Base-by-base conservation (phyloP, 2,113 vertebrate species). In the Lepisosteus oculatus region DNA sequence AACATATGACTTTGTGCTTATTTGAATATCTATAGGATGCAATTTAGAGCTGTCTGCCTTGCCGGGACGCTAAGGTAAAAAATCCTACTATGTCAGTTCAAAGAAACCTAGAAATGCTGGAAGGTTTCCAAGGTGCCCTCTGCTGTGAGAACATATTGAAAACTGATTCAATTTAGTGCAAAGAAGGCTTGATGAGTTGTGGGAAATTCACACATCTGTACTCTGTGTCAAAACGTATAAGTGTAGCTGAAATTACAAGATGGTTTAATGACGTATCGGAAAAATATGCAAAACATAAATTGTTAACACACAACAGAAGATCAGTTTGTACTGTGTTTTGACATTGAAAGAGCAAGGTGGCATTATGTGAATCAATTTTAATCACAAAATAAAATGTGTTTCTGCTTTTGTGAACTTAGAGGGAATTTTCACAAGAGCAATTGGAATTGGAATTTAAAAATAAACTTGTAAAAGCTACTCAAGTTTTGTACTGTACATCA, bases 11-110 rank as follows among this genome's bases (percentile, higher is more conserved):
- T 29, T 15, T 71, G 63, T 17, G 8, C 59, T 44, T 63, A 51
- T 64, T 63, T 71, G n/a, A 13, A 47, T 29, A 71, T 54, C 61
- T 71, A 61, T 14, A 65, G 41, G 61, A 71, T 65, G 44, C 47
- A 43, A 17, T 64, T 29, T 64, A 29, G 29, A 54, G 55, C 55
- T 43, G 43, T 45, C 45, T 54, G 47, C n/a, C 47, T 65, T 64
- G 70, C 64, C 59, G 55, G 61, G 13, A 45, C 45, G 42, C 29
- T n/a, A 8, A 71, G 62, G 62, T 43, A 65, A 65, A 29, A 29
- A 65, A 65, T 13, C 44, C 62, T 13, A 51, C n/a, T 54, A 64
- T 43, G 44, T 29, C 12, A 55, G 15, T 59, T 63, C 47, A 65
- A 55, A 43, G 41, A 71, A 51, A 41, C 15, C 13, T 51, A 29